Conservation (phyloP, 2,113 vertebrate genomes). For the Actinemys pallida region DNA sequence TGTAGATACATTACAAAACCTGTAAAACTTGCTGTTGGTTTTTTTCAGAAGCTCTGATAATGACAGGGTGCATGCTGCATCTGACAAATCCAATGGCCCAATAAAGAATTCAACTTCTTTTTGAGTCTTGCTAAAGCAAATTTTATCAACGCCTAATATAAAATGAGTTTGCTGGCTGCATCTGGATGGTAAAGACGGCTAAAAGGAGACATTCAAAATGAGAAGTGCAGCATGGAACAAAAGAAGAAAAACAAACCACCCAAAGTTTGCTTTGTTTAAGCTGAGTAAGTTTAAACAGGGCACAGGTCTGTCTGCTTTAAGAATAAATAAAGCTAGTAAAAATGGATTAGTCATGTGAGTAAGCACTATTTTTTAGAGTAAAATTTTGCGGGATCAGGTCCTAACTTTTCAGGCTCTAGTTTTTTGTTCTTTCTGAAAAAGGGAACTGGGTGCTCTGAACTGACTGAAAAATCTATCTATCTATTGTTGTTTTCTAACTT, state of each 20-base stretch:
- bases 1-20: conserved; percentile 38
- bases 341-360: neutral
- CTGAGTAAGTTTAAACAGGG: neutral
- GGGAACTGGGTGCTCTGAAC: neutral
- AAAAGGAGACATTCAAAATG: neutral
- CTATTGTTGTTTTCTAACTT: neutral
- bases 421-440: neutral
- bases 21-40: conserved; percentile 49
- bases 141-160: neutral
- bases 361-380: neutral
- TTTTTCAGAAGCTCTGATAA: conserved; percentile 53
- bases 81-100: conserved; percentile 25
- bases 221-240: neutral
- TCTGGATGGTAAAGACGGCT: neutral
- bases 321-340: neutral
- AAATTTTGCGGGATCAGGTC: neutral
- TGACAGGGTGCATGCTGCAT: conserved; percentile 51
- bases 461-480: neutral
- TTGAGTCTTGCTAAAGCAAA: neutral
- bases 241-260: neutral
- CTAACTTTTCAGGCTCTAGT: neutral
- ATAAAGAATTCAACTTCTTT: conserved; percentile 41
- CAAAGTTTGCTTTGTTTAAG: neutral
- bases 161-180: neutral
- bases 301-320: neutral